phyloP scores from a whole-genome alignment of 2,888 invertebrate species.

The Drosophila longiperda region DNA sequence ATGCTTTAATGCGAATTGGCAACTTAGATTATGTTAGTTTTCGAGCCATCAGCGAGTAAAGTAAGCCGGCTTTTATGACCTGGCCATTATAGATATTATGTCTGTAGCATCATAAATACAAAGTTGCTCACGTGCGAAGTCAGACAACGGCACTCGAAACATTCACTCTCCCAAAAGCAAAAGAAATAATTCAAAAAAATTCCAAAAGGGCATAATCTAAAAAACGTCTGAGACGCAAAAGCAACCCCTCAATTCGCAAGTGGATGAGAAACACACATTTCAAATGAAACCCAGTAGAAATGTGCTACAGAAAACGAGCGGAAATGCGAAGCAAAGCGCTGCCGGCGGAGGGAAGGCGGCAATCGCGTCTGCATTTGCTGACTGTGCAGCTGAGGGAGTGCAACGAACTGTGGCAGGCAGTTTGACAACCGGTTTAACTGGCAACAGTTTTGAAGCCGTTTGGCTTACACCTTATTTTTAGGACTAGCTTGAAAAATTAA shows the following conservation, averaged over 20 bases:
- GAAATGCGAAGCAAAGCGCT: constrained; percentile 65
- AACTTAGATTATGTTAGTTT: constrained; percentile 35
- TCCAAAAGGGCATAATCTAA: constrained; percentile 76
- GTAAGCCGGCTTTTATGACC: constrained; percentile 30
- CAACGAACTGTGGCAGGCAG: constrained; percentile 55
- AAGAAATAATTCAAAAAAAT: constrained; percentile 75
- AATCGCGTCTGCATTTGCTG: constrained; percentile 36
- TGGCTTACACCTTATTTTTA: constrained; percentile 15
- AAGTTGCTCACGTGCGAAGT: constrained; percentile 35
- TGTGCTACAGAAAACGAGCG: constrained; percentile 62
- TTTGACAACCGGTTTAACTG: constrained; percentile 55
- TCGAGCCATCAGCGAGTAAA: constrained; percentile 6
- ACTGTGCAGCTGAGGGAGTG: constrained; percentile 30
- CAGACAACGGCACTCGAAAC: constrained; percentile 31
- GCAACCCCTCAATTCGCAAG: constrained; percentile 69
- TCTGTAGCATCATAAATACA: constrained; percentile 62
- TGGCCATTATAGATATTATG: constrained; percentile 64
- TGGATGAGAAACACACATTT: constrained; percentile 58
- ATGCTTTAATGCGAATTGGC: constrained; percentile 33
- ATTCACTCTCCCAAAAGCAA: constrained; percentile 41
- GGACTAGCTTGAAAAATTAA: neutral
- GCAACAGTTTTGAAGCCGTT: constrained; percentile 36
- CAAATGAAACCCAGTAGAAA: constrained; percentile 58
- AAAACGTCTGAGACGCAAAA: constrained; percentile 64
- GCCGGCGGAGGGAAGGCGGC: constrained; percentile 9